Conservation (phyloP, 2,888 invertebrate species). For the Drosophila borborema region DNA sequence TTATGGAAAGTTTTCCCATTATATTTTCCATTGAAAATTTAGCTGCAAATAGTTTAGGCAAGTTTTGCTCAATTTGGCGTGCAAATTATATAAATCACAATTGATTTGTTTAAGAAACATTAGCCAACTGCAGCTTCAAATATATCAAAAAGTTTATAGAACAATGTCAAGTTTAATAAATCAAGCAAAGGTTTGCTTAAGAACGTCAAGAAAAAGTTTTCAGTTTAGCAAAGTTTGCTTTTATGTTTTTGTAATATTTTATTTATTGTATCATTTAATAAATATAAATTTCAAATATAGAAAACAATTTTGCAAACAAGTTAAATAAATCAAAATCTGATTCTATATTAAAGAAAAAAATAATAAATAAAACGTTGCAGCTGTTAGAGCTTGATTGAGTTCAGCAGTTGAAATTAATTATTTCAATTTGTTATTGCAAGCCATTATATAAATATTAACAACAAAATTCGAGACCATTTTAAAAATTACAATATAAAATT, state of each 20-base stretch:
- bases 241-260: neutral
- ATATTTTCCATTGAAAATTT: neutral
- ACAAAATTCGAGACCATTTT: neutral
- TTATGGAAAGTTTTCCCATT: constrained; percentile 11
- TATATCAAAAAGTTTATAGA: neutral
- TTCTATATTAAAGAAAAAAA: neutral
- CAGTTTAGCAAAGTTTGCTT: neutral
- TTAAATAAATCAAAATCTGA: neutral
- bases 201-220: neutral
- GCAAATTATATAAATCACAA: constrained; percentile 4
- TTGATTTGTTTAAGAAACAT: neutral
- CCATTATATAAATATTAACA: neutral
- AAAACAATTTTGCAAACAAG: neutral
- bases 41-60: constrained; percentile 8
- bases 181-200: neutral
- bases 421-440: neutral
- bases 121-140: neutral
- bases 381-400: neutral
- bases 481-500: too few relatives aligned
- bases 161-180: neutral
- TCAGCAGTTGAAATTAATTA: neutral
- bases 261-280: neutral
- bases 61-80: neutral
- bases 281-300: neutral
- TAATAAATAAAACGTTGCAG: neutral